A percentile compares a stretch with the other conserved stretches of the same genome.
These are phyloP conservation scores for Cephalotes varians DNA, from an alignment of 2,888 invertebrate species.

Conservation along the genomic window DNA sequence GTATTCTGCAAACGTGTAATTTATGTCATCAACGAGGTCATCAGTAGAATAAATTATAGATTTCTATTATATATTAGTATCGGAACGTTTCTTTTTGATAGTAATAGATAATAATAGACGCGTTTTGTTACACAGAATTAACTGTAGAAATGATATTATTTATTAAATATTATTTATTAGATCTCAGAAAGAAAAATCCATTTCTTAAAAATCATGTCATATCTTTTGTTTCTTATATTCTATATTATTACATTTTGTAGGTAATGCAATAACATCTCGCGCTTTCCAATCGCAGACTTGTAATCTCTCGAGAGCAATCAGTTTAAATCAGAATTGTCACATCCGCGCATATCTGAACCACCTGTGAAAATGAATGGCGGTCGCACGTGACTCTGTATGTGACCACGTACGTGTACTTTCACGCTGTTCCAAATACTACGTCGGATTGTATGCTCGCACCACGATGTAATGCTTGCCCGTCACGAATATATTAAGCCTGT, in stretches of 20 bases:
- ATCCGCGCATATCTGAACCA: not conserved
- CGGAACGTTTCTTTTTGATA: not conserved
- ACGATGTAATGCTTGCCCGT: slow-evolving; percentile 7
- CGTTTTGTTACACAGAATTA: not conserved
- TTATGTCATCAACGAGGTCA: not conserved
- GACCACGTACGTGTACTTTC: slow-evolving; percentile 55
- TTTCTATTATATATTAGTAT: slow-evolving; percentile 17
- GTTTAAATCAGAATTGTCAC: not conserved
- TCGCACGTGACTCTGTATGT: not conserved
- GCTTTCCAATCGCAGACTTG: not conserved
- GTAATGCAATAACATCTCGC: not conserved
- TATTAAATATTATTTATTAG: not conserved
- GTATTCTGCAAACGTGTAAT: not conserved
- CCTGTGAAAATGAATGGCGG: not conserved
- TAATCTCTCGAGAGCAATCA: not conserved
- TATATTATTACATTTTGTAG: not conserved
- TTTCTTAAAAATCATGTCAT: not conserved
- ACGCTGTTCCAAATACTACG: slow-evolving; percentile 56
- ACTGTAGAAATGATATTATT: not conserved
- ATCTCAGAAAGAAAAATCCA: not conserved
- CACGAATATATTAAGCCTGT: slow-evolving; percentile 19
- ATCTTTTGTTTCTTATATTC: not conserved
- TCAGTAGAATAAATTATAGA: not conserved
- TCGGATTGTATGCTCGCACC: not conserved
- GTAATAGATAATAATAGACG: not conserved